phyloP scores from a whole-genome alignment of 2,113 vertebrate species.

The Leptobrachium ailaonicum region DNA sequence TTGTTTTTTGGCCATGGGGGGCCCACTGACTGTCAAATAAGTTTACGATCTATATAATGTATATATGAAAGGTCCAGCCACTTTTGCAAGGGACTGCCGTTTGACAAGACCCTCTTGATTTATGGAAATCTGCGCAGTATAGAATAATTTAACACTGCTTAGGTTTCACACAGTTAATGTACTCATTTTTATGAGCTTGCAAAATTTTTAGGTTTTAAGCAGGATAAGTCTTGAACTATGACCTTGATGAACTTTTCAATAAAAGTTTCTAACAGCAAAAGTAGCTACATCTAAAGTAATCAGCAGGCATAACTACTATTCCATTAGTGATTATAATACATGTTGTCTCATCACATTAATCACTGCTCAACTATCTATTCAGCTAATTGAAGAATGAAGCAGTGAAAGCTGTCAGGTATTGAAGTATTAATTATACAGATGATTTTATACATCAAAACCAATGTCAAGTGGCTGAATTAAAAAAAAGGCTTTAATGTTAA shows the following conservation, averaged over 20 bases:
- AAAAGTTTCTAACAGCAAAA: not conserved
- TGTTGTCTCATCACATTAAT: constrained; percentile 46
- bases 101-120: no score
- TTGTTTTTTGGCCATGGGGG: no score
- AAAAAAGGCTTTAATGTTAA: constrained; percentile 15
- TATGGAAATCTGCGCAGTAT: no score
- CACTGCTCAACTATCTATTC: constrained; percentile 29
- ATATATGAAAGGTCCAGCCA: no score
- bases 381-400: constrained; percentile 30
- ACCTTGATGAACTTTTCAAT: constrained; percentile 39
- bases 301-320: constrained; percentile 14
- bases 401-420: constrained; percentile 37
- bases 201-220: no score
- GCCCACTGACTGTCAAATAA: no score
- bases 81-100: no score
- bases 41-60: no score
- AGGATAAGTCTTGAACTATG: not conserved
- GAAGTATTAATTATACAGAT: constrained; percentile 42
- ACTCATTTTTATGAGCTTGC: no score
- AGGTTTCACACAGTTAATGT: no score
- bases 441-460: constrained; percentile 43
- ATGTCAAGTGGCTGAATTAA: constrained; percentile 25
- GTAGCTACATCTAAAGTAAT: constrained; percentile 16
- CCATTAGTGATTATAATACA: constrained; percentile 37
- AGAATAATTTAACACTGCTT: no score